These are phyloP conservation scores for Chydorus sphaericus DNA, from an alignment of 2,888 invertebrate species.

Conservation along the genomic window DNA sequence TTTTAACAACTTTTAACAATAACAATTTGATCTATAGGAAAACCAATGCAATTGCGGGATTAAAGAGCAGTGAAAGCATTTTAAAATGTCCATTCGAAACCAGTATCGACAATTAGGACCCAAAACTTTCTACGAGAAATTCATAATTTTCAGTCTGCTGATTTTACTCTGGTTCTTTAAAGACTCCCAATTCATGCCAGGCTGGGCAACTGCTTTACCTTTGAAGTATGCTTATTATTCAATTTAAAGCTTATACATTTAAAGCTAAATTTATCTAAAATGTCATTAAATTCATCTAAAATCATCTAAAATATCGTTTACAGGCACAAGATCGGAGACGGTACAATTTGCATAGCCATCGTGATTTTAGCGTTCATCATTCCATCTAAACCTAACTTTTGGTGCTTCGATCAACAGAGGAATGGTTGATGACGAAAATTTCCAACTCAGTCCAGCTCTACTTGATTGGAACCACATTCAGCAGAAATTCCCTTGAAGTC, in stretches of 20 bases:
- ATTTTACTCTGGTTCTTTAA: conserved; percentile 82
- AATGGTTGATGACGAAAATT: background rate
- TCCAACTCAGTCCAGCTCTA: conserved; percentile 42
- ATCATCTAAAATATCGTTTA: no score
- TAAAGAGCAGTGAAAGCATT: background rate
- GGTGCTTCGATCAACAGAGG: background rate
- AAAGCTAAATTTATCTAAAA: background rate
- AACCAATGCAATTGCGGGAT: no score
- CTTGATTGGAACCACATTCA: conserved; percentile 75
- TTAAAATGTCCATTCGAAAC: conserved; percentile 35
- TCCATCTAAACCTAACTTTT: conserved; percentile 26
- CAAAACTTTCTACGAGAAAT: conserved; percentile 55
- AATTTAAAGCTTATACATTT: no score
- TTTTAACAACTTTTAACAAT: no score
- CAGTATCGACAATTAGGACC: conserved; percentile 65
- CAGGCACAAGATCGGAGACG: conserved; percentile 26
- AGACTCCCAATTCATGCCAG: conserved; percentile 69
- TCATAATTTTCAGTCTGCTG: conserved; percentile 61
- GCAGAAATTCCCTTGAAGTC: conserved; percentile 78
- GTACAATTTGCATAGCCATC: conserved; percentile 32
- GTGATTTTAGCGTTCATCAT: conserved; percentile 31
- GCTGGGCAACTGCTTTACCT: conserved; percentile 64
- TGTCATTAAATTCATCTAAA: background rate
- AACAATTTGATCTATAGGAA: no score
- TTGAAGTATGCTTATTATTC: conserved; percentile 33